A percentile compares a stretch with the other conserved stretches of the same genome.
Conservation (phyloP, 2,888 invertebrate species). For the Iselma pallidipennis region DNA sequence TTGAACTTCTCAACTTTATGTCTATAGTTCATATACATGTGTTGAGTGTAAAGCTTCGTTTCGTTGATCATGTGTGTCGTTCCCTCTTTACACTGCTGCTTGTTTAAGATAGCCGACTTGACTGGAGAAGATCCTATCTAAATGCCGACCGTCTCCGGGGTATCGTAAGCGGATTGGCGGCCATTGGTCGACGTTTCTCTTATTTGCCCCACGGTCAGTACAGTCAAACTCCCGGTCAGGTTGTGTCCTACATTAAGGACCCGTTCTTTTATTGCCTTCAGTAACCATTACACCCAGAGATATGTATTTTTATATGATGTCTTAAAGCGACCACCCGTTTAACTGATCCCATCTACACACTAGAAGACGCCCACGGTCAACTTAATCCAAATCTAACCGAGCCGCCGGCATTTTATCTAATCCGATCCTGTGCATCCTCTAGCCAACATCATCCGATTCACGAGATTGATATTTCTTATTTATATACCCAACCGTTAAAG, state of each 20-base stretch:
- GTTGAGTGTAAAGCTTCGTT: background rate
- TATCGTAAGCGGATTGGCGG: conserved; percentile 30
- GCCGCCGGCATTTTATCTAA: background rate
- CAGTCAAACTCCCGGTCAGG: conserved; percentile 24
- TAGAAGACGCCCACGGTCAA: background rate
- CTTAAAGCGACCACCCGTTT: conserved; percentile 17
- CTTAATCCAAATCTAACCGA: background rate
- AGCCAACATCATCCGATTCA: no score
- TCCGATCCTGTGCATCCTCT: background rate
- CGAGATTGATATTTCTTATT: background rate
- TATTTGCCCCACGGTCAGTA: conserved; percentile 25
- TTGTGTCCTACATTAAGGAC: conserved; percentile 19
- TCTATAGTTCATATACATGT: background rate
- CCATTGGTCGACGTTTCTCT: conserved; percentile 26
- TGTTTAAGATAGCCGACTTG: conserved; percentile 28
- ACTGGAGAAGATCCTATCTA: conserved; percentile 29
- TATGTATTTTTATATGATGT: conserved; percentile 24
- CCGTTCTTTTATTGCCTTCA: conserved; percentile 27
- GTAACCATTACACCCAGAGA: conserved; percentile 20
- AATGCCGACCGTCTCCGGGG: conserved; percentile 28
- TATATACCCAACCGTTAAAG: no score
- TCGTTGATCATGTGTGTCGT: background rate
- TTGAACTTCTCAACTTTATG: conserved; percentile 9
- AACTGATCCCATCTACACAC: conserved; percentile 8
- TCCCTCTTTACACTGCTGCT: conserved; percentile 14